Evolutionary conservation across 2,888 invertebrate species (phyloP).

Genomic region (Pammene fasciana): DNA sequence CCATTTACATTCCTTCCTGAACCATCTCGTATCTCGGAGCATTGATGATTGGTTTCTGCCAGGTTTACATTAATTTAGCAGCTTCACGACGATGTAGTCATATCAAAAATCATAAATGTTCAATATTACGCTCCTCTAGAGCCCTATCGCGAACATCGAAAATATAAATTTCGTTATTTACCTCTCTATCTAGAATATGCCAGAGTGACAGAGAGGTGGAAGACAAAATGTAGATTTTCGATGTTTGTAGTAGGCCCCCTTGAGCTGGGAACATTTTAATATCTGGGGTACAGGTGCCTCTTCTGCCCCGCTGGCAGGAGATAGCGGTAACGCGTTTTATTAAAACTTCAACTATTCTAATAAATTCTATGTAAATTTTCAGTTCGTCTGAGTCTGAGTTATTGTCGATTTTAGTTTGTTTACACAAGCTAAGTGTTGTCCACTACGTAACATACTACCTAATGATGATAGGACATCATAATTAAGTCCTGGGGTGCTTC

Average conservation of each 20-base stretch:
- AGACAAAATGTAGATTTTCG: no score
- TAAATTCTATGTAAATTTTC: conserved; percentile 29
- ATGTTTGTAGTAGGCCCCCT: no score
- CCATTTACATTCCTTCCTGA: neutral
- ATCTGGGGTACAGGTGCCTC: conserved; percentile 55
- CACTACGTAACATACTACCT: no score
- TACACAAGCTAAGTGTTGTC: neutral
- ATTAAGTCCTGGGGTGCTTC: no score
- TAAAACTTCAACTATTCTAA: conserved; percentile 33
- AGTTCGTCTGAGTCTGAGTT: neutral
- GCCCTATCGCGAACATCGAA: conserved; percentile 3
- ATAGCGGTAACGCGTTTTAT: conserved; percentile 31
- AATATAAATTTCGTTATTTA: no score
- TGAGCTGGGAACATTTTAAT: conserved; percentile 58
- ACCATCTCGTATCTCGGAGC: conserved; percentile 18
- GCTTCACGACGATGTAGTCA: conserved; percentile 31
- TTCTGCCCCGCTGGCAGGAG: conserved; percentile 9
- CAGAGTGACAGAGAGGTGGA: no score
- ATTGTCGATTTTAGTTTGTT: conserved; percentile 6
- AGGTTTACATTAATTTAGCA: conserved; percentile 41
- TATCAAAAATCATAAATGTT: conserved; percentile 54
- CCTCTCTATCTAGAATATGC: no score
- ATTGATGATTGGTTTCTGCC: conserved; percentile 25
- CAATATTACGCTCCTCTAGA: conserved; percentile 56
- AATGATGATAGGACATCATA: no score